Percentiles rank a stretch among this genome's conserved stretches.
phyloP scores from a whole-genome alignment of 2,888 invertebrate genomes.

The Mechanitis mazaeus region DNA sequence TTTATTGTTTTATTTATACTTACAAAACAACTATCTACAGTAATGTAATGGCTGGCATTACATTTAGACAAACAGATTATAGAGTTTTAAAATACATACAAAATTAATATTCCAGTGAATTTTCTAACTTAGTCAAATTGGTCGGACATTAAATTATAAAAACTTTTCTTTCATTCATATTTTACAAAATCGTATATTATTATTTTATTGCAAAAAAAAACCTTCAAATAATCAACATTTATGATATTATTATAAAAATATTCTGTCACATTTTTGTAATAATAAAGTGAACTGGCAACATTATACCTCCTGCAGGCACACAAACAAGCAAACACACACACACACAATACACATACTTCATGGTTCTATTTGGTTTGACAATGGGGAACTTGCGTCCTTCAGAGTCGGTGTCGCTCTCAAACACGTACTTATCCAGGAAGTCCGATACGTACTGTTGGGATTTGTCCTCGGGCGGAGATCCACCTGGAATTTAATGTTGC shows the following conservation, averaged over 20 bases:
- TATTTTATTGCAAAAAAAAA: too few relatives aligned
- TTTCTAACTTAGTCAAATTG: too few relatives aligned
- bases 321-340: background rate
- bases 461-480: conserved; percentile 65
- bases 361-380: conserved; percentile 53
- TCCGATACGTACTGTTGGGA: conserved; percentile 72
- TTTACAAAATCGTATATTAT: too few relatives aligned
- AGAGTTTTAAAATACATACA: too few relatives aligned
- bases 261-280: too few relatives aligned
- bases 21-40: background rate
- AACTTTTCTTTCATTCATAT: too few relatives aligned
- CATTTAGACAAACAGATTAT: background rate
- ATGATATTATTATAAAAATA: too few relatives aligned
- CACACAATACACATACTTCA: conserved; percentile 42
- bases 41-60: background rate
- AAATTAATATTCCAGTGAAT: too few relatives aligned
- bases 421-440: conserved; percentile 78
- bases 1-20: too few relatives aligned
- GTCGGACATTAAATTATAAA: too few relatives aligned
- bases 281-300: too few relatives aligned
- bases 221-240: too few relatives aligned
- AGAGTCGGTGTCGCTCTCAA: conserved; percentile 79
- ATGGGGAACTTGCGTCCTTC: conserved; percentile 74
- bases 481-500: conserved; percentile 37
- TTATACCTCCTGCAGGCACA: background rate